phyloP scores from a whole-genome alignment of 2,113 vertebrate genomes.

The Hyaena hyaena region DNA sequence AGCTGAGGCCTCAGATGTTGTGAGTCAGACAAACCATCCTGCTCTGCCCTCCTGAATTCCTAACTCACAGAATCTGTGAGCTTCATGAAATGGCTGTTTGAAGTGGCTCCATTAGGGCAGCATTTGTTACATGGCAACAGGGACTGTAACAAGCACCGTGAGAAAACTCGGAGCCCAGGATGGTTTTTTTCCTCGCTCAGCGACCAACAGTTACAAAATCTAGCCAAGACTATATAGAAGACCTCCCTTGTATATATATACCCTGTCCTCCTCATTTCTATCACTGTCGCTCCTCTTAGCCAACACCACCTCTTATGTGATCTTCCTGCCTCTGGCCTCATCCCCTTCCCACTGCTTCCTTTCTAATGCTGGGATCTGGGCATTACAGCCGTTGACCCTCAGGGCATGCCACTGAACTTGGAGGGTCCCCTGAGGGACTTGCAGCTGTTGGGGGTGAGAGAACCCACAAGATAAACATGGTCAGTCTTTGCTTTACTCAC shows the following conservation, averaged over 20 bases:
- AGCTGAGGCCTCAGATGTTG: background rate
- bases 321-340: background rate
- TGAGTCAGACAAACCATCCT: background rate
- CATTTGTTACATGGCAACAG: background rate
- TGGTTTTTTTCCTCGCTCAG: background rate
- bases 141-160: background rate
- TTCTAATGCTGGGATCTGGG: background rate
- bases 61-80: background rate
- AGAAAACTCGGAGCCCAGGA: background rate
- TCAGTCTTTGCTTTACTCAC: background rate
- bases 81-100: background rate
- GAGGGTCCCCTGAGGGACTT: background rate
- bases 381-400: too few relatives aligned
- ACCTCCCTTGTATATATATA: background rate
- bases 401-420: background rate
- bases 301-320: background rate
- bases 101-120: background rate
- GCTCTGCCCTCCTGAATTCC: background rate
- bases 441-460: background rate
- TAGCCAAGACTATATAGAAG: background rate
- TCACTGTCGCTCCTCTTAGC: background rate
- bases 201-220: background rate
- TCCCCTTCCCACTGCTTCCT: background rate
- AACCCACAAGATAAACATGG: background rate
- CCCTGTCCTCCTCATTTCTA: background rate